Conservation (phyloP, 2,797 vertebrate species). For the Macropodus opercularis region DNA sequence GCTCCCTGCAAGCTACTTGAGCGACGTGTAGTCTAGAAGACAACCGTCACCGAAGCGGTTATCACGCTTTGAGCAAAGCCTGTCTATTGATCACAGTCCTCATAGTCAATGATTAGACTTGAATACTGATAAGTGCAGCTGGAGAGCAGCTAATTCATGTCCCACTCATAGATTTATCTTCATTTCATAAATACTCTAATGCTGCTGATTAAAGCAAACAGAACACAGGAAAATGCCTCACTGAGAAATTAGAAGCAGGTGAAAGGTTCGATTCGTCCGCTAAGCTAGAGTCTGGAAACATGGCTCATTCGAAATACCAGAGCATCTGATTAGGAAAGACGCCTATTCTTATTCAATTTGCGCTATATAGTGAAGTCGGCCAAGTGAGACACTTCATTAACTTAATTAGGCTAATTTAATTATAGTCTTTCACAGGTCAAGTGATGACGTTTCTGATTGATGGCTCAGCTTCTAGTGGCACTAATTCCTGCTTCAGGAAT, state of each 20-base stretch:
- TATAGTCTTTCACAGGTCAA: conserved; percentile 87
- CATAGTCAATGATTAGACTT: conserved; percentile 17
- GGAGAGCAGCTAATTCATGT: conserved; percentile 32
- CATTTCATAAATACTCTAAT: conserved; percentile 34
- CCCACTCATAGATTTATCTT: conserved; percentile 34
- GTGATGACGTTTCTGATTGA: conserved; percentile 87
- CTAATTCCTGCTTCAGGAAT: conserved; percentile 81
- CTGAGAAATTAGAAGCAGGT: conserved; percentile 39
- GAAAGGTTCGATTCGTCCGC: conserved; percentile 42
- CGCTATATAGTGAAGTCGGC: conserved; percentile 82
- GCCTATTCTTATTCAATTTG: conserved; percentile 89
- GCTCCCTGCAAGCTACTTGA: conserved; percentile 59
- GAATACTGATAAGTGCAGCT: conserved; percentile 27
- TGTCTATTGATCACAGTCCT: conserved; percentile 39
- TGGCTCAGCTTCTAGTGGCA: conserved; percentile 84
- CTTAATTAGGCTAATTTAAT: conserved; percentile 93
- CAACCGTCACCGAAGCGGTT: conserved; percentile 57
- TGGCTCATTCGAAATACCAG: conserved; percentile 72
- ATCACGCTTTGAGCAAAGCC: conserved; percentile 40
- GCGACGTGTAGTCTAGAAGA: conserved; percentile 35
- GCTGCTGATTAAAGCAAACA: conserved; percentile 44
- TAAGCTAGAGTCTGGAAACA: conserved; percentile 20
- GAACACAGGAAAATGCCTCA: conserved; percentile 35
- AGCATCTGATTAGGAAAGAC: conserved; percentile 83
- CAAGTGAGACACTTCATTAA: conserved; percentile 90